Percentiles rank a stretch among this genome's conserved stretches.
phyloP scores from a whole-genome alignment of 2,797 vertebrate species.

The Karalla daura region DNA sequence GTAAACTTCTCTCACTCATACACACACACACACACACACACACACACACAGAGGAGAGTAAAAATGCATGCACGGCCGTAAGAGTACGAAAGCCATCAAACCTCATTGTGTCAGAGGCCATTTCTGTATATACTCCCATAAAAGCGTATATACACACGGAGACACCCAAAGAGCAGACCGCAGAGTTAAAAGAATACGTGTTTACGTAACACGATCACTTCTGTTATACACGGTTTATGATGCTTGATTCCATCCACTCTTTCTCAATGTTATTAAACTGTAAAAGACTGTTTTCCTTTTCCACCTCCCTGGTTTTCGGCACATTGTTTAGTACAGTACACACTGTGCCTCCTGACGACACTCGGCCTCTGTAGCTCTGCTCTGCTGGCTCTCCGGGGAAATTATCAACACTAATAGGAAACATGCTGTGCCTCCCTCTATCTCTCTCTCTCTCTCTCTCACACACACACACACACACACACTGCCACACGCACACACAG shows the following conservation, averaged over 20 bases:
- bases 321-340: constrained; percentile 69
- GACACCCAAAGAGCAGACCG: constrained; percentile 49
- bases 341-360: constrained; percentile 75
- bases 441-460: constrained; percentile 1
- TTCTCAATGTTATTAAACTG: constrained; percentile 75
- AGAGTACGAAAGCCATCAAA: constrained; percentile 47
- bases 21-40: constrained; percentile 45
- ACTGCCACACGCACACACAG: not conserved
- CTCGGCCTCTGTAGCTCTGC: constrained; percentile 66
- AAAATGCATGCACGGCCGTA: constrained; percentile 16
- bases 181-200: constrained; percentile 55
- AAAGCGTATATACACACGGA: constrained; percentile 47
- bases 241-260: constrained; percentile 61
- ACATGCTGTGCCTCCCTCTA: constrained; percentile 75
- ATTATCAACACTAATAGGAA: constrained; percentile 79
- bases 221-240: constrained; percentile 66
- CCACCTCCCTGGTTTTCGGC: constrained; percentile 66
- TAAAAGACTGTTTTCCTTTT: constrained; percentile 68
- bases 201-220: constrained; percentile 69
- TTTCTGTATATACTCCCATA: constrained; percentile 45
- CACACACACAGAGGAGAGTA: constrained; percentile 9
- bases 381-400: constrained; percentile 71
- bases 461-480: not conserved
- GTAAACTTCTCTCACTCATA: constrained; percentile 65
- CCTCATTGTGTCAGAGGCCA: constrained; percentile 38